Evolutionary conservation across 2,113 vertebrate genomes (phyloP).

Genomic region (Suricata suricatta): DNA sequence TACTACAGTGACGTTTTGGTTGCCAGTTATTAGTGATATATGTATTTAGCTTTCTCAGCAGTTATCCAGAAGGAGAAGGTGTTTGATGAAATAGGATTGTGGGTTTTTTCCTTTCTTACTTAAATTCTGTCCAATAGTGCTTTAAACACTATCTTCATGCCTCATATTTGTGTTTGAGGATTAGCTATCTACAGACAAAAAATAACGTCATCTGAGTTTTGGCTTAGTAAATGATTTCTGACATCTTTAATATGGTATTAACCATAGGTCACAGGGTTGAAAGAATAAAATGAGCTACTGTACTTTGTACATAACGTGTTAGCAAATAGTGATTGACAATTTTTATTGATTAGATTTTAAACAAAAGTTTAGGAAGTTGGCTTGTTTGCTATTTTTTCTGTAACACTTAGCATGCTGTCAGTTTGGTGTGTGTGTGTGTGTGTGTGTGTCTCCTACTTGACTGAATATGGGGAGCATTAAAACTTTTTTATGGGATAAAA

Average conservation of each 20-base stretch:
- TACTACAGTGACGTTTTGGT: not conserved
- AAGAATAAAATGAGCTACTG: not conserved
- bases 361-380: not conserved
- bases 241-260: not conserved
- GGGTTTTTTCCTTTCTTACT: not conserved
- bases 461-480: not conserved
- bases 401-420: not conserved
- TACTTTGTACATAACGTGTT: not conserved
- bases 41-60: not conserved
- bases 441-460: not conserved
- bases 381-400: not conserved
- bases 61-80: not conserved
- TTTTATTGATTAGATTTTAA: not conserved
- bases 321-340: not conserved
- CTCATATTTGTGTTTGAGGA: not conserved
- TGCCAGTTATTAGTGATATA: not conserved
- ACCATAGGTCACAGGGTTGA: not conserved
- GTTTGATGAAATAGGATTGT: not conserved
- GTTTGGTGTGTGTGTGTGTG: not conserved
- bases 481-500: not conserved
- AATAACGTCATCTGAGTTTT: not conserved
- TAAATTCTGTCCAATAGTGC: not conserved
- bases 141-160: not conserved
- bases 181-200: not conserved
- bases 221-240: not conserved